Base-by-base conservation (phyloP, 2,888 invertebrate genomes). In the Nymphalis polychloros region DNA sequence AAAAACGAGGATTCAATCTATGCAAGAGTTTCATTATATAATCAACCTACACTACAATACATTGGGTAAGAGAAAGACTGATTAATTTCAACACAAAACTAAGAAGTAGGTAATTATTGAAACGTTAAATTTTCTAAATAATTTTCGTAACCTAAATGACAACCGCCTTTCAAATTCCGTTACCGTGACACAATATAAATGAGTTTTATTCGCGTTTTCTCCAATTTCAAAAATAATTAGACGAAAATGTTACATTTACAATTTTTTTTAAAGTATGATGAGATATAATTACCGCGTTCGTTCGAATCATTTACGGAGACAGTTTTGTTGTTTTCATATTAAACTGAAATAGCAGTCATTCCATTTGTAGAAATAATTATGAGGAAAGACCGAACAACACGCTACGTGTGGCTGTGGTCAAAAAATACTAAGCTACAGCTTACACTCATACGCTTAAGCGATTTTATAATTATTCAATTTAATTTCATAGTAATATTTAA, bases 91-190 rank as follows among this genome's bases (percentile, higher is more conserved):
- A 31, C 27, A 31, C 27, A 5, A 13, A 41, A 13, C 41, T 10
- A 41, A 13, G 13, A 10, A 41, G 41, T 41, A 41, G n/a, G n/a
- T n/a, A n/a, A 41, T 13, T 41, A 41, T 13, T 41, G 3, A 41
- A 41, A 41, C 13, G 41, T 13, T 0, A 4, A 41, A 41, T 41
- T 41, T 41, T 41, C 41, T 41, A 41, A 88, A 88, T 86, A 83
- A 85, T 20, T 10, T 19, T 16, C 73, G 84, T 85, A 89, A 89
- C 88, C 88, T 89, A 88, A 89, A 17, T 19, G 8, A 57, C 35
- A 57, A 57, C n/a, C 19, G 35, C 19, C 35, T 88, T 83, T 83
- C 52, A 61, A 61, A 66, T 46, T 78, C 75, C 84, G 84, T 60
- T 90, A 74, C 17, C 31, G 23, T 50, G 57, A 27, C 16, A 64